These are phyloP conservation scores for Melanophora roralis DNA, from an alignment of 2,888 invertebrate genomes.

Conservation along the genomic window DNA sequence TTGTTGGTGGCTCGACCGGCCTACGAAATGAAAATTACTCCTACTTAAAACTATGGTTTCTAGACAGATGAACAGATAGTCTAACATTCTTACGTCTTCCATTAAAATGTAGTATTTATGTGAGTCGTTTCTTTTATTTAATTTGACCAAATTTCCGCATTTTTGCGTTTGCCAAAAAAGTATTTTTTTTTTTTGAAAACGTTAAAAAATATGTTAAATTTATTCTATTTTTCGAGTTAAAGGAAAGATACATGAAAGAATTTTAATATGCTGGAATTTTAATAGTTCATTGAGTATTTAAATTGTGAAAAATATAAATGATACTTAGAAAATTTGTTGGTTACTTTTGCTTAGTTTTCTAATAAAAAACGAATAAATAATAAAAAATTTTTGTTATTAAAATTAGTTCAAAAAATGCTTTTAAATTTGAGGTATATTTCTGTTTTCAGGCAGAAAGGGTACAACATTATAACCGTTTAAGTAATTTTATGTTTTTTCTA, in stretches of 20 bases:
- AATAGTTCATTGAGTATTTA: constrained; percentile 28
- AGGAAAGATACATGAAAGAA: neutral
- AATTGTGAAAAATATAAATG: neutral
- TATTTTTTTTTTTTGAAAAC: neutral
- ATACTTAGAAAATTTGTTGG: constrained; percentile 3
- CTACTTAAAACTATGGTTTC: constrained; percentile 16
- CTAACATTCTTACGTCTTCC: constrained; percentile 27
- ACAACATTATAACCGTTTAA: too few relatives aligned
- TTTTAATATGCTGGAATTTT: constrained; percentile 35
- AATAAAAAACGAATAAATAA: too few relatives aligned
- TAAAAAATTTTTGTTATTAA: too few relatives aligned
- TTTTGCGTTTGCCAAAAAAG: constrained; percentile 52
- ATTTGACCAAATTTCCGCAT: constrained; percentile 61
- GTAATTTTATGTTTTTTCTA: too few relatives aligned
- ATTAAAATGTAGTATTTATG: constrained; percentile 18
- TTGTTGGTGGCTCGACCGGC: neutral
- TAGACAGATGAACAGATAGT: neutral
- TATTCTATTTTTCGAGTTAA: too few relatives aligned
- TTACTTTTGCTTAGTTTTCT: neutral
- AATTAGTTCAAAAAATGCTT: too few relatives aligned
- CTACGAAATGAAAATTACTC: constrained; percentile 18
- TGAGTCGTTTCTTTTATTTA: constrained; percentile 25
- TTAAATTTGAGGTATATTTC: too few relatives aligned
- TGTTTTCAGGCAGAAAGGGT: too few relatives aligned
- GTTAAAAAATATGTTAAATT: too few relatives aligned